phyloP scores from a whole-genome alignment of 2,113 vertebrate species.

The Microtus montanus region DNA sequence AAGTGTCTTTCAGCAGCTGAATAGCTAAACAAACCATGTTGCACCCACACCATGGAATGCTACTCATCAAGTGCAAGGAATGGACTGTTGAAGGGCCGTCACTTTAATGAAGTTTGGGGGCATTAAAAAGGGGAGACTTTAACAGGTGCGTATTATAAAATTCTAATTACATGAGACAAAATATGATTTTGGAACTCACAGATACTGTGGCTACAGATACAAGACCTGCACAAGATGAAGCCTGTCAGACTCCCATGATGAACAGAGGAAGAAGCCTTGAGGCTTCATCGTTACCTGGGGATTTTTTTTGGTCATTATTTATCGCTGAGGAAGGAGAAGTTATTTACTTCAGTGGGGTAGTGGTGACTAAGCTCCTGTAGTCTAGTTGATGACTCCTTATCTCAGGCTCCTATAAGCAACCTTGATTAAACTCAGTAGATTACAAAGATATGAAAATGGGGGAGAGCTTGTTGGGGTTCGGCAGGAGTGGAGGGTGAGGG shows the following conservation, averaged over 20 bases:
- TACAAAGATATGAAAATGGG: neutral
- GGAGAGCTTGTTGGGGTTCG: neutral
- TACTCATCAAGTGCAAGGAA: neutral
- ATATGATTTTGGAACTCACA: neutral
- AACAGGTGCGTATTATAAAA: neutral
- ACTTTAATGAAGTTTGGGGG: neutral
- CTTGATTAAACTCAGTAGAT: neutral
- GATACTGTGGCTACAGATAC: neutral
- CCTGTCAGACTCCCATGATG: no score
- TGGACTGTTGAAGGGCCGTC: neutral
- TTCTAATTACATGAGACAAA: neutral
- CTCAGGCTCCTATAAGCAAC: neutral
- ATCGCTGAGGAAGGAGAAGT: neutral
- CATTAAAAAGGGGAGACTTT: neutral
- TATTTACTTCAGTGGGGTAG: neutral
- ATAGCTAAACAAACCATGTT: neutral
- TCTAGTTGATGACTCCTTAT: no score
- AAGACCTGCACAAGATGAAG: neutral
- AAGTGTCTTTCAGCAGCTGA: slow-evolving; percentile 9
- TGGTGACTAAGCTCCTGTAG: no score
- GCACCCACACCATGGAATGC: neutral
- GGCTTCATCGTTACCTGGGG: neutral
- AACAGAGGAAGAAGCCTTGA: no score
- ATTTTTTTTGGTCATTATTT: neutral
- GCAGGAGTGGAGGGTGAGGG: neutral